These are phyloP conservation scores for Netelia inedita DNA, from an alignment of 2,888 invertebrate genomes.

Conservation along the genomic window DNA sequence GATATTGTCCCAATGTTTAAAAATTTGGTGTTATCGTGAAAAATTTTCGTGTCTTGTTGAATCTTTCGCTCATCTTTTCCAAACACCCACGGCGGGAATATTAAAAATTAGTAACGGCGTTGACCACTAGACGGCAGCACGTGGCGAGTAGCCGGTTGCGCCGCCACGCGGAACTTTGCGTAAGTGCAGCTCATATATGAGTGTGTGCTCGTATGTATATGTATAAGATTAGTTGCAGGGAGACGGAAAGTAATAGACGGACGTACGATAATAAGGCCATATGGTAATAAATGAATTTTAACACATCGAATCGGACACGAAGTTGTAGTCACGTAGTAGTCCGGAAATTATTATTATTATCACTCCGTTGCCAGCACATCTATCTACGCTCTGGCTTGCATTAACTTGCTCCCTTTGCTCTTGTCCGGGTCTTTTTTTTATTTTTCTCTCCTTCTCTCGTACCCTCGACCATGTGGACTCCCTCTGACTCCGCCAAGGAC, in stretches of 20 bases:
- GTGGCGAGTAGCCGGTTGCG: no score
- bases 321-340: neutral
- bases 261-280: conserved; percentile 55
- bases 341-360: conserved; percentile 35
- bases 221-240: neutral
- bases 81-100: no score
- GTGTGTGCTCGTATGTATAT: neutral
- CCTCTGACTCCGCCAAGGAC: conserved; percentile 42
- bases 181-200: no score
- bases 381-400: conserved; percentile 11
- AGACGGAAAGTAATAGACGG: conserved; percentile 31
- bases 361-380: conserved; percentile 1
- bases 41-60: no score
- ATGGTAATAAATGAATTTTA: conserved; percentile 45
- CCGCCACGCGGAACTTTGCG: no score
- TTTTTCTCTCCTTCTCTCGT: neutral
- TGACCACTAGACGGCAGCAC: no score
- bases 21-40: no score
- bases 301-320: conserved; percentile 32
- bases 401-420: neutral
- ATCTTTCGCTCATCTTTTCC: no score
- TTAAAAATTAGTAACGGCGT: no score
- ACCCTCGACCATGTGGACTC: conserved; percentile 22
- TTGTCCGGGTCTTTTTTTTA: conserved; percentile 1
- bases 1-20: no score